Conservation (phyloP, 2,797 vertebrate species). For the Poeciliopsis presidionis region DNA sequence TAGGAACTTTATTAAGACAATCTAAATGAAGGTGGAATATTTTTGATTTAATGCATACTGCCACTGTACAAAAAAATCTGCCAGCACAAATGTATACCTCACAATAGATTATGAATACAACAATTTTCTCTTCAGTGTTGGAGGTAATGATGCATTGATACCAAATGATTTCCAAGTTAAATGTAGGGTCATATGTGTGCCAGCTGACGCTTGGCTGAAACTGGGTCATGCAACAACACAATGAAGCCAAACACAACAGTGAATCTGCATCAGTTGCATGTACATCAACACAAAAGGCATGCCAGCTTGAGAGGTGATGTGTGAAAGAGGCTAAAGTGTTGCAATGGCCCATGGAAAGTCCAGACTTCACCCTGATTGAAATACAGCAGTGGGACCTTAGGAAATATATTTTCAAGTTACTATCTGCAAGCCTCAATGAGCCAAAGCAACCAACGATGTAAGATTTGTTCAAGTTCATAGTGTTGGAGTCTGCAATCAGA, state of each 20-base stretch:
- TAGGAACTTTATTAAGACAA: not conserved
- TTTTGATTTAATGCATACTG: not conserved
- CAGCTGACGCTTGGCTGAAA: not conserved
- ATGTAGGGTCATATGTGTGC: not conserved
- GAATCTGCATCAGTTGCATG: not conserved
- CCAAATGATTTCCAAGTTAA: not conserved
- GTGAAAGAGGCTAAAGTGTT: not conserved
- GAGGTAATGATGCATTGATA: not conserved
- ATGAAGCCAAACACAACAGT: not conserved
- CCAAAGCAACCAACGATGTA: not conserved
- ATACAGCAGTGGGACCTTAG: not conserved
- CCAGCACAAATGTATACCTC: not conserved
- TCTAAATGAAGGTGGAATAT: not conserved
- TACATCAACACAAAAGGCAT: not conserved
- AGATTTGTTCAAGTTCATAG: not conserved
- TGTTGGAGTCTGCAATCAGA: not conserved
- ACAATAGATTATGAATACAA: not conserved
- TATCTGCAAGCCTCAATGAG: constrained; percentile 3
- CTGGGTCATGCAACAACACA: not conserved
- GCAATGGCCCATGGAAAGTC: not conserved
- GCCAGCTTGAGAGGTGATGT: no score
- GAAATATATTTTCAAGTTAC: not conserved
- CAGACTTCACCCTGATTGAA: constrained; percentile 1
- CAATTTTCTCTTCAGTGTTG: not conserved
- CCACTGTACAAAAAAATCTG: not conserved